Evolutionary conservation across 2,888 invertebrate species (phyloP), one percentile per base, ranked within the genome.

Genomic region (Eristalis pertinax): DNA sequence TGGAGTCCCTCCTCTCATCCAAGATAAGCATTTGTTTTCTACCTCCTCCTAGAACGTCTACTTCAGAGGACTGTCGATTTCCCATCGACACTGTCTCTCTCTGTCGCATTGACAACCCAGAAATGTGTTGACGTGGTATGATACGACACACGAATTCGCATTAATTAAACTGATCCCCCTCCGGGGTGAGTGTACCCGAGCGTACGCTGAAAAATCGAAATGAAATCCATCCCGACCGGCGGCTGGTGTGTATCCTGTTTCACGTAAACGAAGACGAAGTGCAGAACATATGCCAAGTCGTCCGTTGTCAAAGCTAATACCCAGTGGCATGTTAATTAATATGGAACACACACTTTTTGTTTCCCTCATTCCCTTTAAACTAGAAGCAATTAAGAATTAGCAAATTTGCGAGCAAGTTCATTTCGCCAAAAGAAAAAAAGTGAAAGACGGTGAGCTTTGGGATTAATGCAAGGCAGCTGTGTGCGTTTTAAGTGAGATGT

Each of bases 81-180:
- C 68, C 58, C 72, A 68, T 56, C 15, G 29, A 2, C 50, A 2
- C 43, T 1, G n/a, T 7, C n/a, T 0, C n/a, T n/a, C 43, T n/a
- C 43, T n/a, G 4, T 15, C 15, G 1, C 41, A 43, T 41, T 4
- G n/a, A 19, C 19, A 50, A 3, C 56, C 50, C 67, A 67, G 13
- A 67, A 67, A 67, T 67, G 19, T 22, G 29, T 58, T 50, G 64
- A 72, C 32, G 43, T 60, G n/a, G 72, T 72, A 67, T 72, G 65
- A 65, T 58, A 41, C 64, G 35, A 35, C 64, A 79, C 79, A 38
- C 60, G 43, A 67, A 60, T 73, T 62, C 43, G 67, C 58, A 73
- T 73, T 72, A 79, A 79, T 79, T 79, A 73, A 79, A 69, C 35
- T 58, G 19, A 8, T 19, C 19, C 32, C 4, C 69, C 13, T 67